These are phyloP conservation scores for Scaptomyza hsui DNA, from an alignment of 1,140 invertebrate species.

Conservation along the genomic window DNA sequence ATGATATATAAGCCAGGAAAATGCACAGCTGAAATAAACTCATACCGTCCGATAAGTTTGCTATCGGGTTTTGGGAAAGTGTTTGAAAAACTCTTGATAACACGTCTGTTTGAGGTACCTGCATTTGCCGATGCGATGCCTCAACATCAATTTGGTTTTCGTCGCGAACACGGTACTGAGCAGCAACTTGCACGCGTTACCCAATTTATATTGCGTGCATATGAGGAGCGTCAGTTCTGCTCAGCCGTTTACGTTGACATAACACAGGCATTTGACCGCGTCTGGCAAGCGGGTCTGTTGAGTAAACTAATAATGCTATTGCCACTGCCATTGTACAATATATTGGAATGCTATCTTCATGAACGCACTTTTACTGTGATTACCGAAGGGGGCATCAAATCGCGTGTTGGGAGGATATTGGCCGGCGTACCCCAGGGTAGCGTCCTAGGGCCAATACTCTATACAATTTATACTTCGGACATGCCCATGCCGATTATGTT, in stretches of 20 bases:
- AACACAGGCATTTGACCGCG: slow-evolving; percentile 18
- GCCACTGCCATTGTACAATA: neutral
- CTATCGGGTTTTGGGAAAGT: neutral
- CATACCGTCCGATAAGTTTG: too few relatives aligned
- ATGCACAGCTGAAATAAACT: too few relatives aligned
- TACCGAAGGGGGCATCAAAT: neutral
- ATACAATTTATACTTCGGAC: slow-evolving; percentile 15
- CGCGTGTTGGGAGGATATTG: too few relatives aligned
- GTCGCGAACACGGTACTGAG: slow-evolving; percentile 1
- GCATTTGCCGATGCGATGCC: slow-evolving; percentile 1
- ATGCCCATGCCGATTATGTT: slow-evolving; percentile 9
- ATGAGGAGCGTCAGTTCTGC: slow-evolving; percentile 1
- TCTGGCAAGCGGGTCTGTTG: slow-evolving; percentile 21
- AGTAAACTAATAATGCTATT: slow-evolving; percentile 14
- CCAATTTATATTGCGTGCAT: neutral
- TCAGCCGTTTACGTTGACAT: slow-evolving; percentile 26
- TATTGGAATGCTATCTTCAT: slow-evolving; percentile 15
- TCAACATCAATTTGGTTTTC: slow-evolving; percentile 20
- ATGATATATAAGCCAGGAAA: too few relatives aligned
- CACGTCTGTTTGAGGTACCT: neutral
- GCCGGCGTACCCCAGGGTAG: slow-evolving; percentile 40
- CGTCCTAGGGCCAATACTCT: slow-evolving; percentile 17
- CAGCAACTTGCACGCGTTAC: slow-evolving; percentile 8
- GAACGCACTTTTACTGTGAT: slow-evolving; percentile 10
- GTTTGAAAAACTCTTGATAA: slow-evolving; percentile 7